Conservation (phyloP, 2,888 invertebrate genomes). For the Hoplodrina blanda region DNA sequence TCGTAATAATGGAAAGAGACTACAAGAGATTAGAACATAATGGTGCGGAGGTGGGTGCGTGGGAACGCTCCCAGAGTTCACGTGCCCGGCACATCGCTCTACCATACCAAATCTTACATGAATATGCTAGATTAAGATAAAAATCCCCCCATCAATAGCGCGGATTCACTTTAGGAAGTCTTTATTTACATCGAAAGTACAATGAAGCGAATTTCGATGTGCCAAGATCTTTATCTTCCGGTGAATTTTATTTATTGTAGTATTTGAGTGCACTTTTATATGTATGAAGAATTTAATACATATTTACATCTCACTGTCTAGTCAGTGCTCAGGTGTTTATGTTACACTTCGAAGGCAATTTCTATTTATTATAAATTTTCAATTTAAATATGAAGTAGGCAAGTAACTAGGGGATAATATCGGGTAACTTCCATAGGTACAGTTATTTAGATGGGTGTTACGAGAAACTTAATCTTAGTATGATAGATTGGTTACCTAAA, state of each 20-base stretch:
- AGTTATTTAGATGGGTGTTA: neutral
- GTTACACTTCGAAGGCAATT: neutral
- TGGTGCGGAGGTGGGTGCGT: conserved; percentile 90
- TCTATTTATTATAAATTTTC: neutral
- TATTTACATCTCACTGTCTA: neutral
- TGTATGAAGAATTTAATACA: neutral
- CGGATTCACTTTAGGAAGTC: conserved; percentile 71
- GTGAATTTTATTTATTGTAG: conserved; percentile 4
- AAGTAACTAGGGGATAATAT: neutral
- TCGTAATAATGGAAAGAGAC: conserved; percentile 88
- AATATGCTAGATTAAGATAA: conserved; percentile 87
- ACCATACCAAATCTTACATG: conserved; percentile 87
- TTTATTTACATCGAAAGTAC: conserved; percentile 72
- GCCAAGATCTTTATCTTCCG: conserved; percentile 7
- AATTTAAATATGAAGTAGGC: neutral
- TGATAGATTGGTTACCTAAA: neutral
- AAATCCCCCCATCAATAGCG: conserved; percentile 62
- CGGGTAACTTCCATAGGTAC: neutral
- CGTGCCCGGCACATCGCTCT: conserved; percentile 85
- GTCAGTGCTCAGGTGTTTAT: neutral
- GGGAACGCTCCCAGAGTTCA: conserved; percentile 90
- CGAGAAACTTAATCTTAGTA: neutral
- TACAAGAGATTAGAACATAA: conserved; percentile 90
- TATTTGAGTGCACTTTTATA: neutral
- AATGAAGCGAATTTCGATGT: conserved; percentile 14